Base-by-base conservation (phyloP, 2,888 invertebrate genomes). In the Pantelozetes paolii region DNA sequence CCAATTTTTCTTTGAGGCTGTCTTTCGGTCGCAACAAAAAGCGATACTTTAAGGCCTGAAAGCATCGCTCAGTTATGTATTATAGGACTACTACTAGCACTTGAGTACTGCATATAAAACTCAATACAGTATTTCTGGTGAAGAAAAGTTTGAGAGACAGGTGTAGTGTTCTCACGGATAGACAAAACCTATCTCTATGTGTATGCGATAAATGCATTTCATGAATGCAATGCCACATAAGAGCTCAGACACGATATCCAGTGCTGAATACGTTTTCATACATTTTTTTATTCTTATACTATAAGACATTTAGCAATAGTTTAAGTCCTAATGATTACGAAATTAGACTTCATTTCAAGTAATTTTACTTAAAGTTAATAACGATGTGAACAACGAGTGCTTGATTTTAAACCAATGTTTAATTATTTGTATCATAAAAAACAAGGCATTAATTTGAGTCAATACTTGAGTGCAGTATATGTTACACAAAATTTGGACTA, bases 121-220 rank as follows among this genome's bases (percentile, higher is more conserved):
- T 20, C 20, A 13, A 11, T 36, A 36, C 36, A 36, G 36, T 36
- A 36, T 23, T 30, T 57, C 26, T 57, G n/a, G 15, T 18, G 32
- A 62, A 30, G 32, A 32, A 62, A 62, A 62, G 8, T 62, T 62
- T 11, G 30, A 62, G 62, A 30, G n/a, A 62, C 62, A 62, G 62
- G 62, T 62, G 62, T 32, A 30, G 18, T 62, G 32, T 62, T 62
- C 62, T 62, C 62, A 62, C 62, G 62, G n/a, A 62, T 57, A 57
- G 57, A 57, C 26, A 57, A 57, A 57, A 57, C 57, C 26, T 23
- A 57, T 62, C 15, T 62, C 3, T 62, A 18, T 30, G 32, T 62
- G 18, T 15, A 62, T 62, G 32, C 32, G 28, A 62, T 62, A 62
- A 62, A 32, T 23, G 62, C 32, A 62, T 62, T 28, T 32, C 32